Base-by-base conservation (phyloP, 2,797 vertebrate species). In the Tiaroga cobitis region DNA sequence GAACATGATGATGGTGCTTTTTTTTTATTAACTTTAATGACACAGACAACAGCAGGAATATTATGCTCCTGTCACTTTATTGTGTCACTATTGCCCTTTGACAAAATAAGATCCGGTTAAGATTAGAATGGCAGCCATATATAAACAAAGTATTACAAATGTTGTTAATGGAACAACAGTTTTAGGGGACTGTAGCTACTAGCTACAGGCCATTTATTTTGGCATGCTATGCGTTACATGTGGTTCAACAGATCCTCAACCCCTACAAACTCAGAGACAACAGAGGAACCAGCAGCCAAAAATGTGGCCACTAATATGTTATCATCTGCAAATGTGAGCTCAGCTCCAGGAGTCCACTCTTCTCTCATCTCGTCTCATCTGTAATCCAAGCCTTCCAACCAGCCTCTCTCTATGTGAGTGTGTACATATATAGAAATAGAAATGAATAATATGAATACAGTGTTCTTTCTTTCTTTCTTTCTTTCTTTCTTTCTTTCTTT, bases 211-310 rank as follows among this genome's bases (percentile, higher is more conserved):
- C 9, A 56, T 81, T 75, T 39, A 29, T 49, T 80, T 65, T 86
- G 80, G 39, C 39, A 32, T 75, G 51, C 18, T 34, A 13, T n/a
- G 63, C 13, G 5, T 32, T 61, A 80, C 59, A 70, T 76, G 80
- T 70, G 54, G 77, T 54, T 86, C 80, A 89, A 81, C 59, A 75
- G 69, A 70, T 87, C 70, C 63, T 85, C 72, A 85, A 21, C 75
- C 59, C 49, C 54, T 73, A 65, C 59, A 85, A 73, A 85, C 37
- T 85, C 26, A 56, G 51, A 76, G 59, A 81, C 39, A 81, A 84
- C 84, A 82, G 72, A 72, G 61, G 15, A 84, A 41, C 51, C 11
- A 3, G 8, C 77, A 70, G 26, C 70, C 63, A 59, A 61, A 49
- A 54, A 56, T 79, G 9, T 29, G 43, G 59, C 80, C 34, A 51